Conservation (phyloP, 2,888 invertebrate genomes). For the Biston betularia region DNA sequence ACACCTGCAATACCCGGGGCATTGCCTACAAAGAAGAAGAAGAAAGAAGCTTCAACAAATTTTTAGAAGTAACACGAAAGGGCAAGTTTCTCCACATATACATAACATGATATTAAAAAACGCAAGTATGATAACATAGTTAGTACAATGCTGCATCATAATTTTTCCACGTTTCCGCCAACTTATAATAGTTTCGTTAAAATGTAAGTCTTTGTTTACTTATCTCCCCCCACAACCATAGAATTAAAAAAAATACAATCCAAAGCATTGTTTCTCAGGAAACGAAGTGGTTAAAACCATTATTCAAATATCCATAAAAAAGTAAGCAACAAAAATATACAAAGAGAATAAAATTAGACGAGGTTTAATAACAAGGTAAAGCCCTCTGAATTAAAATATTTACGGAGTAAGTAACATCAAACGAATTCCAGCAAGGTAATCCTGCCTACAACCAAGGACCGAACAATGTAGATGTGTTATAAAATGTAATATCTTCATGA, state of each 20-base stretch:
- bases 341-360: constrained; percentile 38
- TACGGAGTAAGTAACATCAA: constrained; percentile 39
- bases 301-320: constrained; percentile 37
- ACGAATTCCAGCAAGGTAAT: constrained; percentile 34
- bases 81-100: no score
- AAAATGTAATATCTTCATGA: no score
- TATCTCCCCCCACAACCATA: not conserved
- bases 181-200: no score
- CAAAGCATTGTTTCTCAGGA: constrained; percentile 9
- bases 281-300: constrained; percentile 29
- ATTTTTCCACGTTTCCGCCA: no score
- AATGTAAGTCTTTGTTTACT: no score
- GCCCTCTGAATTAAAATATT: constrained; percentile 38
- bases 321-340: constrained; percentile 30
- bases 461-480: constrained; percentile 2
- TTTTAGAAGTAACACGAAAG: no score
- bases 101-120: no score
- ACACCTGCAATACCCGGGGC: no score
- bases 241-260: constrained; percentile 2
- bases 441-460: constrained; percentile 18
- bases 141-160: no score
- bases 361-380: constrained; percentile 39
- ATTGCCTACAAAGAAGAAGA: no score
- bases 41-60: no score
- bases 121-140: no score